A percentile compares a stretch with the other conserved stretches of the same genome.
These are phyloP conservation scores for Pseudococcus jackbeardsleyi DNA, from an alignment of 2,888 invertebrate species.

Conservation along the genomic window DNA sequence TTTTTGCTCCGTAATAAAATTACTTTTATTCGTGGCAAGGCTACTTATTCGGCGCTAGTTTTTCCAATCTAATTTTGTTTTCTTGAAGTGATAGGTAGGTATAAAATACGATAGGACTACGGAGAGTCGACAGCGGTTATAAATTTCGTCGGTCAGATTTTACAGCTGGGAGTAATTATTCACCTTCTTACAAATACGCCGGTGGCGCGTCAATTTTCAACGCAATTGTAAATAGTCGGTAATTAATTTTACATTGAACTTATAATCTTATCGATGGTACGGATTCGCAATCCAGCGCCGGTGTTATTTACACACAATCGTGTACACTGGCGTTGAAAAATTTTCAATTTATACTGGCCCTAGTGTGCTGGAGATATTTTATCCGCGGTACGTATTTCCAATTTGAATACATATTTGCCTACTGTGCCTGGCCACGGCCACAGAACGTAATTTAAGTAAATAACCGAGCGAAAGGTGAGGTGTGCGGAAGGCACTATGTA, in stretches of 20 bases:
- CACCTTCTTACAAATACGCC: conserved; percentile 5
- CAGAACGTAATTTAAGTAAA: not conserved
- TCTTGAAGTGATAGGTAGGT: not conserved
- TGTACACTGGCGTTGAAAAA: not conserved
- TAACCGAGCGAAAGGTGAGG: not conserved
- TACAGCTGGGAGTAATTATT: conserved; percentile 32
- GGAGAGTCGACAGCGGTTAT: not conserved
- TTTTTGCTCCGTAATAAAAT: not conserved
- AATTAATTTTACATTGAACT: conserved; percentile 3
- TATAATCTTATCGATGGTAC: not conserved
- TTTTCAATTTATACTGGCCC: not conserved
- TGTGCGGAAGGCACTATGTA: not conserved
- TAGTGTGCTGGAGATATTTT: not conserved
- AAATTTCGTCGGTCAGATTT: conserved; percentile 22
- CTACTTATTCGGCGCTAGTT: not conserved
- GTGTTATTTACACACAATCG: not conserved
- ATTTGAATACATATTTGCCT: not conserved
- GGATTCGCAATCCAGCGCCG: not conserved
- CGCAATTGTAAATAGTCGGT: not conserved
- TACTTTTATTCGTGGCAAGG: not conserved
- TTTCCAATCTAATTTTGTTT: conserved; percentile 27
- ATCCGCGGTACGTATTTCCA: not conserved
- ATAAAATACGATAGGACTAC: not conserved
- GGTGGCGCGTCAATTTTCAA: not conserved
- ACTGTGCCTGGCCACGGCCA: not conserved